Percentiles rank a stretch among this genome's conserved stretches.
These are phyloP conservation scores for Aricia artaxerxes DNA, from an alignment of 2,888 invertebrate genomes.

Conservation along the genomic window DNA sequence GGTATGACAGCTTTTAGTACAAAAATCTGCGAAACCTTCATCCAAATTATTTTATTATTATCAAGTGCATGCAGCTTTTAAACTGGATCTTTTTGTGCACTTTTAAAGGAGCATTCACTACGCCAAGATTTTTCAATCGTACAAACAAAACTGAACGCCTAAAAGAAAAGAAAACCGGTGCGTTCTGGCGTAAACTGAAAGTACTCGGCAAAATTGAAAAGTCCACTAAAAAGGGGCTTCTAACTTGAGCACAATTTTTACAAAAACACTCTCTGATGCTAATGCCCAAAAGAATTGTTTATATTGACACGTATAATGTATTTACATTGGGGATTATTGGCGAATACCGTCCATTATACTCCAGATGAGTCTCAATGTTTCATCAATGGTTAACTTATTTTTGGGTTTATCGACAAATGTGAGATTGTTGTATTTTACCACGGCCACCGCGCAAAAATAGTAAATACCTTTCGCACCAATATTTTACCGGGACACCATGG, in stretches of 20 bases:
- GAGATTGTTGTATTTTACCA: neutral
- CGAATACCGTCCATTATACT: neutral
- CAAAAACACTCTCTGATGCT: conserved; percentile 44
- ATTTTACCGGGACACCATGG: too few species aligned
- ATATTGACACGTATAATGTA: neutral
- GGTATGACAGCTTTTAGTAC: neutral
- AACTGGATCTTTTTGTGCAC: neutral
- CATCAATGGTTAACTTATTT: neutral
- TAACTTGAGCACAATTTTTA: conserved; percentile 64
- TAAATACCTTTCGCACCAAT: too few species aligned
- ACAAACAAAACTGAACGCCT: conserved; percentile 53
- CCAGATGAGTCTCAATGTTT: neutral
- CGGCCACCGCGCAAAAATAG: too few species aligned
- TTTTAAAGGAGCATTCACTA: conserved; percentile 25
- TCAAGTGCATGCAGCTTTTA: neutral
- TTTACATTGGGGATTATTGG: neutral
- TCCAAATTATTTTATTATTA: neutral
- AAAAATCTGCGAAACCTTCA: too few species aligned
- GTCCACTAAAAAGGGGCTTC: conserved; percentile 65
- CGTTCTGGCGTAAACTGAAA: conserved; percentile 58
- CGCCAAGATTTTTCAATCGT: conserved; percentile 29
- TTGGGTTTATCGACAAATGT: neutral
- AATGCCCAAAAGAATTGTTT: conserved; percentile 35
- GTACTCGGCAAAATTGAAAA: conserved; percentile 76
- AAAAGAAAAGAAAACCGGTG: conserved; percentile 71